Percentiles rank a stretch among this genome's conserved stretches.
Evolutionary conservation across 2,888 invertebrate species (phyloP).

Genomic region (Thera britannica): DNA sequence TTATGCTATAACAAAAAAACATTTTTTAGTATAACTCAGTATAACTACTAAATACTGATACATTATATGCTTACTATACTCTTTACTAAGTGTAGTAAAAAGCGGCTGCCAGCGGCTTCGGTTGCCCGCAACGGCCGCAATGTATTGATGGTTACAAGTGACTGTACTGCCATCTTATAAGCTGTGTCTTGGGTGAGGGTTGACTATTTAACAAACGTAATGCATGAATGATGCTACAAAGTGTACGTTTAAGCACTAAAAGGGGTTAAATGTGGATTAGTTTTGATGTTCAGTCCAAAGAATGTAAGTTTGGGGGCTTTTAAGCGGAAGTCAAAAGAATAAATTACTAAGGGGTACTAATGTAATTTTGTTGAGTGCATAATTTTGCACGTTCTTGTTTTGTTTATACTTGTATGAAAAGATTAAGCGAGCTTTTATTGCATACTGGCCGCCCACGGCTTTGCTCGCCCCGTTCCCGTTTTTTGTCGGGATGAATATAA

Average conservation of each 20-base stretch:
- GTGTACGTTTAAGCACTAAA: conserved; percentile 27
- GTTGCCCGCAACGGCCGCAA: no score
- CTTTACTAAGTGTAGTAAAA: no score
- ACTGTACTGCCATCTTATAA: conserved; percentile 1
- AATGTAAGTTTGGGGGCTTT: conserved; percentile 3
- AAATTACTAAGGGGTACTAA: background rate
- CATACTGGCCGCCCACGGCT: no score
- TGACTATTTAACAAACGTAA: conserved; percentile 42
- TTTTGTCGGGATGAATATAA: no score
- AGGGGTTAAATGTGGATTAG: conserved; percentile 25
- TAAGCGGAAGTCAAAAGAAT: conserved; percentile 8
- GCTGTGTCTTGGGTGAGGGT: conserved; percentile 24
- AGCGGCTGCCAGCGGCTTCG: no score
- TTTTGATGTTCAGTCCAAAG: conserved; percentile 26
- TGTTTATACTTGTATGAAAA: background rate
- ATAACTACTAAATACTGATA: no score
- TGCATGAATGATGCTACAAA: conserved; percentile 39
- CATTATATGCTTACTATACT: no score
- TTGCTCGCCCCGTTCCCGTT: no score
- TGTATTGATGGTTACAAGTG: background rate
- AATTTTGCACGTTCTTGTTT: background rate
- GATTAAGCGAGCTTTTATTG: no score
- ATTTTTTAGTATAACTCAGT: no score
- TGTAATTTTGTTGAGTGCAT: conserved; percentile 4
- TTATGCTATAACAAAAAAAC: no score